phyloP scores from a whole-genome alignment of 2,888 invertebrate genomes.

The Drosophila testacea region DNA sequence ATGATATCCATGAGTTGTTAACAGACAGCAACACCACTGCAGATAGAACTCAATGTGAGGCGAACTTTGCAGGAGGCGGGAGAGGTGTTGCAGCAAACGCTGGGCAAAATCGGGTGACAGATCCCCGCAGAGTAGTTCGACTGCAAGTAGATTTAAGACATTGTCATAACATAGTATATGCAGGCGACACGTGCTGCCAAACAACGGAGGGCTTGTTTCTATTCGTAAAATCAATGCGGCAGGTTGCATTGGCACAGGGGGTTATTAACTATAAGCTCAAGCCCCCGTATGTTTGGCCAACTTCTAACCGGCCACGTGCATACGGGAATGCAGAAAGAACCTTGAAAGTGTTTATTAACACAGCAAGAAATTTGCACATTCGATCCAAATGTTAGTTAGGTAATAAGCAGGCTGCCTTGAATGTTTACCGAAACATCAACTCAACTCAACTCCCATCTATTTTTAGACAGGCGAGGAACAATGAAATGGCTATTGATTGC shows the following conservation, averaged over 20 bases:
- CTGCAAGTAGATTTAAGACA: slow-evolving; percentile 86
- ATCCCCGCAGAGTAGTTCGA: slow-evolving; percentile 89
- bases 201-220: slow-evolving; percentile 45
- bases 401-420: slow-evolving; percentile 49
- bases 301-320: slow-evolving; percentile 31
- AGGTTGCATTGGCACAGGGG: slow-evolving; percentile 31
- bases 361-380: slow-evolving; percentile 75
- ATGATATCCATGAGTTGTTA: slow-evolving; percentile 89
- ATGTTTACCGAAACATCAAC: slow-evolving; percentile 23
- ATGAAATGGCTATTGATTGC: slow-evolving; percentile 43
- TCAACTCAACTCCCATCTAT: slow-evolving; percentile 49
- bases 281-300: slow-evolving; percentile 16
- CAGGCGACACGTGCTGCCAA: slow-evolving; percentile 57
- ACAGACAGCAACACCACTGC: slow-evolving; percentile 90
- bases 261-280: slow-evolving; percentile 54
- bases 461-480: slow-evolving; percentile 55
- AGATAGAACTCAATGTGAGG: slow-evolving; percentile 95
- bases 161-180: slow-evolving; percentile 23
- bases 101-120: slow-evolving; percentile 92
- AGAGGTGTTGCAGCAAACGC: slow-evolving; percentile 90
- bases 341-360: slow-evolving; percentile 74
- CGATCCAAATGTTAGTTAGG: slow-evolving; percentile 63
- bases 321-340: slow-evolving; percentile 40
- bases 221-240: slow-evolving; percentile 1
- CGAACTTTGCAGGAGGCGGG: slow-evolving; percentile 90